A percentile compares a stretch with the other conserved stretches of the same genome.
Evolutionary conservation across 2,797 vertebrate species (phyloP).

Genomic region (Tauraco hartlaubi): DNA sequence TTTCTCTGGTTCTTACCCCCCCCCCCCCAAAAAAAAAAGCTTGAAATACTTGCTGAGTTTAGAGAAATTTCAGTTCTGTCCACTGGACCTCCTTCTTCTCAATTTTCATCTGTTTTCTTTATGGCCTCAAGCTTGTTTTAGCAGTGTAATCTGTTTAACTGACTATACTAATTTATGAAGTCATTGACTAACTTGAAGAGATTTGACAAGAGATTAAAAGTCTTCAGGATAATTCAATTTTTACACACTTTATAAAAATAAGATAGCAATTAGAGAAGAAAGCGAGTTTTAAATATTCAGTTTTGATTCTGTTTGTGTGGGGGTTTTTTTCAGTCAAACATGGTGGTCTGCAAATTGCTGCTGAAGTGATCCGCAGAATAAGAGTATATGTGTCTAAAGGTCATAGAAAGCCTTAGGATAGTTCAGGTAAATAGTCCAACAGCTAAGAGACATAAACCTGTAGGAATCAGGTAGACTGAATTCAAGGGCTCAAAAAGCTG

Average conservation of each 20-base stretch:
- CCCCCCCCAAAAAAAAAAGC: not conserved
- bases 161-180: not conserved
- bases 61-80: not conserved
- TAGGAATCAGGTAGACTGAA: not conserved
- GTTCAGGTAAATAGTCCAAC: not conserved
- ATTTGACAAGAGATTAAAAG: not conserved
- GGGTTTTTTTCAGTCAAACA: not conserved
- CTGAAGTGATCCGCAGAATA: not conserved
- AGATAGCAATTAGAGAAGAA: not conserved
- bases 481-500: not conserved
- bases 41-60: not conserved
- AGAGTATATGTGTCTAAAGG: not conserved
- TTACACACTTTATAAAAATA: not conserved
- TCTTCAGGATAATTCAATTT: not conserved
- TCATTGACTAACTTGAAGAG: not conserved
- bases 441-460: not conserved
- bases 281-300: not conserved
- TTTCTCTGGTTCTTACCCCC: not conserved
- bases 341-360: not conserved
- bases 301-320: not conserved
- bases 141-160: not conserved
- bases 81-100: not conserved
- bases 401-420: not conserved
- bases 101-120: not conserved
- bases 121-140: not conserved